A percentile compares a stretch with the other conserved stretches of the same genome.
phyloP scores from a whole-genome alignment of 2,797 vertebrate species.

The Kryptolebias ocellatus region DNA sequence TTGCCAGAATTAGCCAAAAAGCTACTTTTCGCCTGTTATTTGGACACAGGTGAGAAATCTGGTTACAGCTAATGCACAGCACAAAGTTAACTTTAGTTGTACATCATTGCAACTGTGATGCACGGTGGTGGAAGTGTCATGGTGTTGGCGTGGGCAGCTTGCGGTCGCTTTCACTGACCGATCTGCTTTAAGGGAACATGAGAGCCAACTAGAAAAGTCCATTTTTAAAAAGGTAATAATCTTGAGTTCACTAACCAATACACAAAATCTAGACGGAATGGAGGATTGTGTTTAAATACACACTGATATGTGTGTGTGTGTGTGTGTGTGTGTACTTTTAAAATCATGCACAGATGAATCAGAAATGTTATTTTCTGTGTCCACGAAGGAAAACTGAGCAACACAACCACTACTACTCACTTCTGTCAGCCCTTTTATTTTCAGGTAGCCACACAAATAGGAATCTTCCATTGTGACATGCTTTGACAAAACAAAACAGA shows the following conservation, averaged over 20 bases:
- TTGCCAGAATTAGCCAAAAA: no score
- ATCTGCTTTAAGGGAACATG: background rate
- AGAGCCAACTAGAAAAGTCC: background rate
- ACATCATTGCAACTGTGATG: background rate
- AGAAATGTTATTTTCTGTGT: background rate
- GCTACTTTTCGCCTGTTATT: no score
- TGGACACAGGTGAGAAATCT: no score
- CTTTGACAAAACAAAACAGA: slow-evolving; percentile 64
- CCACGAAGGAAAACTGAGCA: background rate
- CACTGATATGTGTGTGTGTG: background rate
- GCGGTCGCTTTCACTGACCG: no score
- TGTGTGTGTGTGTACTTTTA: no score
- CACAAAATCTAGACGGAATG: background rate
- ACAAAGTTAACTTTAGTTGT: no score
- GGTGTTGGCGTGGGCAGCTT: background rate
- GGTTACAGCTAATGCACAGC: no score
- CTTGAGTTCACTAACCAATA: background rate
- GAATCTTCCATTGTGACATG: slow-evolving; percentile 98
- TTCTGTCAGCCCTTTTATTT: slow-evolving; percentile 99
- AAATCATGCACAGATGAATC: background rate
- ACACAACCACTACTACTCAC: slow-evolving; percentile 77
- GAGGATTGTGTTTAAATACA: background rate
- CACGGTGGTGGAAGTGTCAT: background rate
- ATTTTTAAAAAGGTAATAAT: background rate
- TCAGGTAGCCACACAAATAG: slow-evolving; percentile 97